Percentiles rank a stretch among this genome's conserved stretches.
Evolutionary conservation across 2,888 invertebrate genomes (phyloP).

Genomic region (Lagria hirta): DNA sequence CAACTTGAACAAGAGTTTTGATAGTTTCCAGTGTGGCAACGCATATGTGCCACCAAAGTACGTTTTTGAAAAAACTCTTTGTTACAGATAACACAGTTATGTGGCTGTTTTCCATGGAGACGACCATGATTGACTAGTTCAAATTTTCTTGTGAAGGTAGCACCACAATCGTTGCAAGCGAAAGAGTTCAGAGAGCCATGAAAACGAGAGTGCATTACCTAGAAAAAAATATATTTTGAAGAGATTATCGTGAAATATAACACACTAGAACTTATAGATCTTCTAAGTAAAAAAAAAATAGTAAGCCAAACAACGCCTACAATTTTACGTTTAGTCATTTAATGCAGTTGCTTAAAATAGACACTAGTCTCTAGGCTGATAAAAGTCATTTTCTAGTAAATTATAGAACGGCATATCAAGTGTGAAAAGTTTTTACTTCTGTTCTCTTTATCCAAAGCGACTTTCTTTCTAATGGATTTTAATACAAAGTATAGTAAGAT

Average conservation of each 20-base stretch:
- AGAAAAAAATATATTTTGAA: conserved; percentile 28
- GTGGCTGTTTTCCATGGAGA: conserved; percentile 77
- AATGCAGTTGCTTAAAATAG: no score
- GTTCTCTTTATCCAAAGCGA: no score
- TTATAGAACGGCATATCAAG: no score
- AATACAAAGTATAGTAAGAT: no score
- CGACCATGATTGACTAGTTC: conserved; percentile 83
- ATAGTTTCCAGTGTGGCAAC: conserved; percentile 74
- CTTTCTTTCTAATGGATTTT: no score
- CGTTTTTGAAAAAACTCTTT: conserved; percentile 85
- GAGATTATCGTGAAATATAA: not conserved
- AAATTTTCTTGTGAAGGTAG: conserved; percentile 82
- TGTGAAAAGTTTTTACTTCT: no score
- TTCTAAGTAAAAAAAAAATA: no score
- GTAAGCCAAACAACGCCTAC: no score
- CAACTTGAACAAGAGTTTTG: conserved; percentile 74
- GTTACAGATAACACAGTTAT: conserved; percentile 79
- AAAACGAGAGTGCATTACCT: conserved; percentile 85
- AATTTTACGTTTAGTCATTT: no score
- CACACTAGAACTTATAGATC: no score
- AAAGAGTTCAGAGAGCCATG: conserved; percentile 97
- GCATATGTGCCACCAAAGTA: conserved; percentile 79
- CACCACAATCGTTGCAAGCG: conserved; percentile 87
- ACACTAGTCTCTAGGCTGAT: no score
- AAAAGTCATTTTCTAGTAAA: no score